phyloP scores from a whole-genome alignment of 2,888 invertebrate genomes.

The Stenoptilia bipunctidactyla region DNA sequence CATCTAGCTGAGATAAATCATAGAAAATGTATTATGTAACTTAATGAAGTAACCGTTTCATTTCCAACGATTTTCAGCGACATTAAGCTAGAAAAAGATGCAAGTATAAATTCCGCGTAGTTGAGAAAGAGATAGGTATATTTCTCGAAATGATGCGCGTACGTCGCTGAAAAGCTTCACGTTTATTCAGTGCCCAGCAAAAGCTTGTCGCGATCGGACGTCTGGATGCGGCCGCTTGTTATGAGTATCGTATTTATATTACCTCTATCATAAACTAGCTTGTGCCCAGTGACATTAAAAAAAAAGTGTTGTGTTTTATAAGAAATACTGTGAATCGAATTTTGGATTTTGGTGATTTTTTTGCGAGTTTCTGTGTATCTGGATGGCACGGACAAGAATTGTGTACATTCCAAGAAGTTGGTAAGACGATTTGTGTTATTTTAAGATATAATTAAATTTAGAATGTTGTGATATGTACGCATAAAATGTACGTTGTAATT shows the following conservation, averaged over 20 bases:
- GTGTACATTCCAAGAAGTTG: slow-evolving; percentile 42
- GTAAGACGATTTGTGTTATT: slow-evolving; percentile 61
- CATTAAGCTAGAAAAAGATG: slow-evolving; percentile 35
- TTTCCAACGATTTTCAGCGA: slow-evolving; percentile 49
- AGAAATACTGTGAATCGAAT: background rate
- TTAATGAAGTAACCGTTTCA: slow-evolving; percentile 2
- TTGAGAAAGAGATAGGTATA: too few species aligned
- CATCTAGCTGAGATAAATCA: background rate
- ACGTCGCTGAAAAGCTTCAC: slow-evolving; percentile 54
- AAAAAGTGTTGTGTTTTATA: slow-evolving; percentile 22
- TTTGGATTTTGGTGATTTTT: slow-evolving; percentile 20
- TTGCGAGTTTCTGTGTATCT: slow-evolving; percentile 25
- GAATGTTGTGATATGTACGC: slow-evolving; percentile 28
- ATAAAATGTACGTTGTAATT: slow-evolving; percentile 1
- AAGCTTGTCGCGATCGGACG: slow-evolving; percentile 38
- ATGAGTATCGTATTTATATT: slow-evolving; percentile 13
- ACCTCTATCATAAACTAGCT: slow-evolving; percentile 24
- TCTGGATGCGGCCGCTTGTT: slow-evolving; percentile 16
- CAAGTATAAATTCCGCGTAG: too few species aligned
- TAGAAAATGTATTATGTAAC: background rate
- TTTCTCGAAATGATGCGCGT: slow-evolving; percentile 20
- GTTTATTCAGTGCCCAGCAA: slow-evolving; percentile 30
- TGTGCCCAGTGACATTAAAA: slow-evolving; percentile 25
- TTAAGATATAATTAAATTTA: slow-evolving; percentile 66
- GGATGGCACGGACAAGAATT: slow-evolving; percentile 31